Evolutionary conservation across 64 coral and sea anemone species (phyloP), one percentile per base, ranked within the genome.

Genomic region (Montipora capricornis): DNA sequence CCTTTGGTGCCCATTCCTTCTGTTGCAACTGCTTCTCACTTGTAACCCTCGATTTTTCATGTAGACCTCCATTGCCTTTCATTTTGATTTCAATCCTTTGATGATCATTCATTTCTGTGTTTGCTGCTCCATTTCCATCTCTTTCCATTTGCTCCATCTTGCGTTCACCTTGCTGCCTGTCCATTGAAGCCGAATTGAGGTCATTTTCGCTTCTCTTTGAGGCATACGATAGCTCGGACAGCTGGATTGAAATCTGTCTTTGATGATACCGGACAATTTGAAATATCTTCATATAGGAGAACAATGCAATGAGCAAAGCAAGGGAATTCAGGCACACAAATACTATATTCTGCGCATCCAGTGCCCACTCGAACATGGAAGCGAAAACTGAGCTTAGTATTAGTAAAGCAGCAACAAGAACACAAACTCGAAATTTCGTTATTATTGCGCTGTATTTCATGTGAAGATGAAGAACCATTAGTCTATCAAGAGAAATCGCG

Each of bases 241-340:
- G 15, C 60, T 86, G 82, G n/a, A 19, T 71, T 3, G 45, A 86
- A 71, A 86, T 86, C 50, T 86, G 82, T 14, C 47, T 69, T 20
- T 67, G 82, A 17, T 86, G 82, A 50, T 86, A 86, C 17, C 82
- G 46, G 44, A 86, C 44, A 44, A 86, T 86, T 86, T 71, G 82
- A 14, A 86, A 86, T 16, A 86, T 86, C 47, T 64, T 46, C 3
- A 86, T 59, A 14, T 86, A 86, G 19, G 82, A 86, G 17, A 86
- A 47, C 17, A 86, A 24, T 0, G 82, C 82, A 19, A 86, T 70
- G 0, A 86, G 4, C 8, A 86, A 15, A 44, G 82, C 82, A 5
- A 86, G 45, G 8, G 82, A 71, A 50, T 71, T 49, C 15, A 44
- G 17, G 16, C 64, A 86, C 17, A 71, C 82, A 5, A 86, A 86